Base-by-base conservation (phyloP, 1,140 invertebrate genomes). In the Octopus sinensis region DNA sequence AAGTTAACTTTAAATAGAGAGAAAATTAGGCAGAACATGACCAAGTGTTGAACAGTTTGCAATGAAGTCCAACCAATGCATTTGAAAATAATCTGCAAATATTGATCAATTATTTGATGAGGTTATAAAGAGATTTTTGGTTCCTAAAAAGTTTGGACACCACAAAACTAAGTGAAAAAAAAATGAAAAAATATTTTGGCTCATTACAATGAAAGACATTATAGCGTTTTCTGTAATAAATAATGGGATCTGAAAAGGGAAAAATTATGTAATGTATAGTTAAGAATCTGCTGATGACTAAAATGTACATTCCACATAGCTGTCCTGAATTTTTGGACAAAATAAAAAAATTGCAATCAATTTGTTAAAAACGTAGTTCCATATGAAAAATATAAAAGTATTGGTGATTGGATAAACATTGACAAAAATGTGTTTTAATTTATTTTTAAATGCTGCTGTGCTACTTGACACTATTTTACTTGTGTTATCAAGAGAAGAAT, bases 301-400 rank as follows among this genome's bases (percentile, higher is more conserved):
- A 68, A 68, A 68, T 68, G 3, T 13, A 68, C n/a, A 68, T 68
- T n/a, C 62, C 62, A 68, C 62, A 13, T 13, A 68, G 62, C 62
- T 68, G 62, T 13, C n/a, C 62, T 13, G 12, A 68, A 68, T 68
- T 68, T 68, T 68, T 68, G 2, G 62, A 68, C 62, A 68, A 68
- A 68, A 68, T 68, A 13, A 68, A 68, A 68, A 68, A 3, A 68
- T 12, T 13, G n/a, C 62, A 68, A 68, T 12, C 12, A 12, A 68
- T 68, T 68, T 68, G 12, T 68, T 68, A 68, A n/a, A 68, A 68
- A 68, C 2, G 62, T 68, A n/a, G 62, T 68, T 68, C n/a, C 62
- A 68, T 13, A n/a, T 68, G 62, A 68, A 68, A 68, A 68, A 68
- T 68, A 68, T 68, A n/a, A 68, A 68, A 68, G 62, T 68, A 68